A percentile compares a stretch with the other conserved stretches of the same genome.
Conservation (phyloP, 2,888 invertebrate genomes). For the Pocota personata region DNA sequence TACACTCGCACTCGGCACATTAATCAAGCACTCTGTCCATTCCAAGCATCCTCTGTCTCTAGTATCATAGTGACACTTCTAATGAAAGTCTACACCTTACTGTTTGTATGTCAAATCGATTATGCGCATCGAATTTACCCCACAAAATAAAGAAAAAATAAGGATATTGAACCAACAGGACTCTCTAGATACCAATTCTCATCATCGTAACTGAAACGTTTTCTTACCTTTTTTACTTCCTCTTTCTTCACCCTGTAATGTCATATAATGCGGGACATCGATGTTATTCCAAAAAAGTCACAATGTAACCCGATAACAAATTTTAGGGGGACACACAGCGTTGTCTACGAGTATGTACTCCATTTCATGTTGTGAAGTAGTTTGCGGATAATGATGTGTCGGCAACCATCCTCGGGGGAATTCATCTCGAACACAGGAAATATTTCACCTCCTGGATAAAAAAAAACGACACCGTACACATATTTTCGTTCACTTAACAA, state of each 20-base stretch:
- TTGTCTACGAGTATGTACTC: constrained; percentile 4
- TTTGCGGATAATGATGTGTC: constrained; percentile 70
- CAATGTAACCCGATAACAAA: constrained; percentile 62
- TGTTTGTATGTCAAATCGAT: constrained; percentile 51
- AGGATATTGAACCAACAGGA: not conserved
- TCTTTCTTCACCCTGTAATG: not conserved
- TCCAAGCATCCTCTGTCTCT: constrained; percentile 19
- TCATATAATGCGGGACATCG: constrained; percentile 20
- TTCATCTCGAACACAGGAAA: constrained; percentile 44
- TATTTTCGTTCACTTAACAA: constrained; percentile 18
- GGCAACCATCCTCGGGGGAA: constrained; percentile 47
- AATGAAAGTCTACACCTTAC: constrained; percentile 25
- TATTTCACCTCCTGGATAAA: constrained; percentile 2
- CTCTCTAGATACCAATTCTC: constrained; percentile 35
- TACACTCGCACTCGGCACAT: constrained; percentile 7
- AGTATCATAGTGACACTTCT: constrained; percentile 27
- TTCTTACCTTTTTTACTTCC: not conserved
- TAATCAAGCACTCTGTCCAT: constrained; percentile 29
- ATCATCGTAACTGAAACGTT: constrained; percentile 28
- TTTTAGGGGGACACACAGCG: constrained; percentile 14
- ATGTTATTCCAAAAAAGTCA: constrained; percentile 56
- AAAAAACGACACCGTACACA: constrained; percentile 18
- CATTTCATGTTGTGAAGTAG: constrained; percentile 43
- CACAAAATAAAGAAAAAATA: not conserved
- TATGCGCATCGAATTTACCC: constrained; percentile 44